Evolutionary conservation across 2,888 invertebrate species (phyloP).

Genomic region (Callyntrura guangdongensis): DNA sequence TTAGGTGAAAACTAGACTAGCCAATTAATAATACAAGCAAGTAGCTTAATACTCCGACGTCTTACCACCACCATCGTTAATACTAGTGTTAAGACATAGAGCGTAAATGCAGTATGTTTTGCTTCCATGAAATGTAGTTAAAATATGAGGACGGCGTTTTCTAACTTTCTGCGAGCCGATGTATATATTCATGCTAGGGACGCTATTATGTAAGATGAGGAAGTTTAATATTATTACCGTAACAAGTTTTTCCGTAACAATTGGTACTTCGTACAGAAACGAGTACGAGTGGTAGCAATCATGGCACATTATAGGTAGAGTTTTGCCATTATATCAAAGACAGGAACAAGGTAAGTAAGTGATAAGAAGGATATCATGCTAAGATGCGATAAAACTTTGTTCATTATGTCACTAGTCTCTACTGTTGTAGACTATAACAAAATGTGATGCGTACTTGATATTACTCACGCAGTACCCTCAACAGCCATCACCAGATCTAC

Average conservation of each 20-base stretch:
- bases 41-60: background rate
- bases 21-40: no score
- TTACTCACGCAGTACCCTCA: background rate
- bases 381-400: constrained; percentile 44
- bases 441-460: constrained; percentile 22
- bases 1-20: background rate
- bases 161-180: no score
- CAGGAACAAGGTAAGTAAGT: constrained; percentile 25
- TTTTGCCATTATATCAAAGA: background rate
- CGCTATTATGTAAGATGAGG: background rate
- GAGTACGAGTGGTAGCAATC: background rate
- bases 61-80: background rate
- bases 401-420: background rate
- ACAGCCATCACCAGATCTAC: background rate
- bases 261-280: constrained; percentile 42
- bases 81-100: no score
- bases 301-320: background rate
- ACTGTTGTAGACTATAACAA: background rate
- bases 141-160: background rate
- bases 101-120: background rate
- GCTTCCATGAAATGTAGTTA: background rate
- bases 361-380: constrained; percentile 39
- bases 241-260: constrained; percentile 37
- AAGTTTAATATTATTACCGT: background rate
- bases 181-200: no score